Percentiles rank a stretch among this genome's conserved stretches.
Conservation (phyloP, 1,140 invertebrate genomes). For the Drosophila melanica region DNA sequence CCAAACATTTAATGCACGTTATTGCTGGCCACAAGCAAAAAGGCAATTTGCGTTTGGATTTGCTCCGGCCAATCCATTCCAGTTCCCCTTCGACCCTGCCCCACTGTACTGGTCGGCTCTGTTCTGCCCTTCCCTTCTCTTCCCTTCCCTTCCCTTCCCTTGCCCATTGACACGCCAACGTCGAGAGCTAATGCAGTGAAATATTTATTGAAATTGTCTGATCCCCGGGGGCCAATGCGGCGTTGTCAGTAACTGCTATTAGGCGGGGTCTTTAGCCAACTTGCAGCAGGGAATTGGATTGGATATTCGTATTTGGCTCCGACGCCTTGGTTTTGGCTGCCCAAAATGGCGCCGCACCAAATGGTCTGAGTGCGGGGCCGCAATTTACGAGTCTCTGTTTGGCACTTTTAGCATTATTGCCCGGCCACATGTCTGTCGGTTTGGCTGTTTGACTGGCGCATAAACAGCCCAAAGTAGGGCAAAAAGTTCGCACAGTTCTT, state of each 20-base stretch:
- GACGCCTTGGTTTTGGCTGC: conserved; percentile 10
- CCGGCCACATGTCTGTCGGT: conserved; percentile 40
- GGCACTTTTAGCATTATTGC: conserved; percentile 79
- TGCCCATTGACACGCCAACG: conserved; percentile 11
- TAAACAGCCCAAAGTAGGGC: conserved; percentile 52
- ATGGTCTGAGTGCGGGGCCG: conserved; percentile 29
- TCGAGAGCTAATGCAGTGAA: conserved; percentile 78
- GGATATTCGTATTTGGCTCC: conserved; percentile 36
- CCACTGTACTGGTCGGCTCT: background rate
- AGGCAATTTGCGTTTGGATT: conserved; percentile 77
- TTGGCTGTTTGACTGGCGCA: conserved; percentile 30
- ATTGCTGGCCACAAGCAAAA: conserved; percentile 63
- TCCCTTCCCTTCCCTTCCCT: background rate
- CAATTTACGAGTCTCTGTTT: conserved; percentile 81
- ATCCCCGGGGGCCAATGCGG: conserved; percentile 75
- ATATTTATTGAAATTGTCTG: conserved; percentile 83
- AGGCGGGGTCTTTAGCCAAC: conserved; percentile 63
- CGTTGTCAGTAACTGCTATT: conserved; percentile 64
- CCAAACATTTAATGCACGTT: conserved; percentile 81
- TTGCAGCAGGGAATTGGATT: conserved; percentile 50
- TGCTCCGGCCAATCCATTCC: conserved; percentile 19
- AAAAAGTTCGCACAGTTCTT: conserved; percentile 62
- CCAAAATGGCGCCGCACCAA: conserved; percentile 43
- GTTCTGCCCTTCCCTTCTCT: background rate
- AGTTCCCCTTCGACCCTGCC: background rate